Evolutionary conservation across 2,797 vertebrate genomes (phyloP).

Genomic region (Rhinatrema bivittatum): DNA sequence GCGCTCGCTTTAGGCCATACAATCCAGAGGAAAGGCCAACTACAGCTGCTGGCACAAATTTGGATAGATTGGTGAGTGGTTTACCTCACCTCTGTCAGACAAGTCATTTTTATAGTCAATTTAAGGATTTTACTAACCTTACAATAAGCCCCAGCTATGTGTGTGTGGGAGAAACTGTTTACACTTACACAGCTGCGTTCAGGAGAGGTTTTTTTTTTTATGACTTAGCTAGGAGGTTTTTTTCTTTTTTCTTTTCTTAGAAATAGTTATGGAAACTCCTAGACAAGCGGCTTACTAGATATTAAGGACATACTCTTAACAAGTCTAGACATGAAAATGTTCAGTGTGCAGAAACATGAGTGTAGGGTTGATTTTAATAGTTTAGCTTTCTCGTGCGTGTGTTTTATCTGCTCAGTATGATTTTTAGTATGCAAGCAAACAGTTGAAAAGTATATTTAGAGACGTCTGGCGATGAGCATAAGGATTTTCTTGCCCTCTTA

Average conservation of each 20-base stretch:
- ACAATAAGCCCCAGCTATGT: too few species aligned
- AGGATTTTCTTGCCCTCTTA: not conserved
- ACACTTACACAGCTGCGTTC: not conserved
- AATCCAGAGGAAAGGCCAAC: slow-evolving; percentile 83
- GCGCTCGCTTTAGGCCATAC: slow-evolving; percentile 82
- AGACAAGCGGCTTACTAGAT: slow-evolving; percentile 4
- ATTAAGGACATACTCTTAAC: slow-evolving; percentile 13
- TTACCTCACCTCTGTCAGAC: not conserved
- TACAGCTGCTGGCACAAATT: slow-evolving; percentile 87
- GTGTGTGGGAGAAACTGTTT: too few species aligned
- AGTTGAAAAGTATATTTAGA: not conserved
- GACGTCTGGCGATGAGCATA: not conserved
- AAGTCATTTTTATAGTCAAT: not conserved
- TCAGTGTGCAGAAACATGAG: slow-evolving; percentile 3
- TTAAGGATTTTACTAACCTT: not conserved
- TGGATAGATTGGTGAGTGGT: slow-evolving; percentile 83
- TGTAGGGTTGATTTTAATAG: slow-evolving; percentile 14
- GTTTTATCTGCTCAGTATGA: too few species aligned
- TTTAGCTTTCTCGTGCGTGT: slow-evolving; percentile 19
- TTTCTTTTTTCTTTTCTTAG: slow-evolving; percentile 8
- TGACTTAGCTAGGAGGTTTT: not conserved
- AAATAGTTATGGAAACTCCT: not conserved
- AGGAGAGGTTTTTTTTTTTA: not conserved
- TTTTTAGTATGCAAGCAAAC: too few species aligned
- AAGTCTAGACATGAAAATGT: slow-evolving; percentile 9